Evolutionary conservation across 2,888 invertebrate genomes (phyloP).

Genomic region (Andrena dorsata): DNA sequence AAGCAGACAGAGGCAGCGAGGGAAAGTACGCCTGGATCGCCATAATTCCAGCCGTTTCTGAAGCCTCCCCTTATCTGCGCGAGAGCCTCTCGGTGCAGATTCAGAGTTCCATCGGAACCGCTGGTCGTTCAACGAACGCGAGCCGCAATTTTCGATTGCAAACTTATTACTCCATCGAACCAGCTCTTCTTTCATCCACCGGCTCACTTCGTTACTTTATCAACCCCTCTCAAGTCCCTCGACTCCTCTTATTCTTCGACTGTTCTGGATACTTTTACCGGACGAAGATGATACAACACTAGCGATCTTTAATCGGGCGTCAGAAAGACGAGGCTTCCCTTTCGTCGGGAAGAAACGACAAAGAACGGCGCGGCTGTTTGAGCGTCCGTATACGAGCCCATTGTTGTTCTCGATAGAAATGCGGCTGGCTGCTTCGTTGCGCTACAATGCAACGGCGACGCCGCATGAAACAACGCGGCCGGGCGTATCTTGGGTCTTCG

Average conservation of each 20-base stretch:
- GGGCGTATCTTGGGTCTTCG: constrained; percentile 15
- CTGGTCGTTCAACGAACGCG: not conserved
- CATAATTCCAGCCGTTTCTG: constrained; percentile 43
- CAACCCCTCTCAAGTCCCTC: no score
- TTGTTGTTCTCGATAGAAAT: constrained; percentile 47
- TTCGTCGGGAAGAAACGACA: constrained; percentile 22
- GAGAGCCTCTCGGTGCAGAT: constrained; percentile 28
- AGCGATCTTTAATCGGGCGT: constrained; percentile 17
- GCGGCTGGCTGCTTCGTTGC: constrained; percentile 38
- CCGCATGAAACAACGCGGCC: constrained; percentile 26
- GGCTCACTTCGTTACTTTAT: not conserved
- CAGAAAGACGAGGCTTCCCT: constrained; percentile 10
- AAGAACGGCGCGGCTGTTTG: constrained; percentile 33
- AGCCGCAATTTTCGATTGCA: constrained; percentile 26
- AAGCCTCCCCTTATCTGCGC: constrained; percentile 31
- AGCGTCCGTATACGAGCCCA: constrained; percentile 5
- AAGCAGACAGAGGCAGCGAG: not conserved
- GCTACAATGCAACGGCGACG: constrained; percentile 25
- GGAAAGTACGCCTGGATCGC: constrained; percentile 27
- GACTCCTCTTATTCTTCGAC: not conserved
- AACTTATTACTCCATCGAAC: constrained; percentile 47
- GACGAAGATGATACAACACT: not conserved
- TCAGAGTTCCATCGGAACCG: constrained; percentile 8
- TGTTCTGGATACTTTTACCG: not conserved
- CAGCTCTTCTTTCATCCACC: not conserved